Percentiles rank a stretch among this genome's conserved stretches.
phyloP scores from a whole-genome alignment of 2,888 invertebrate species.

The Adelphocoris suturalis region DNA sequence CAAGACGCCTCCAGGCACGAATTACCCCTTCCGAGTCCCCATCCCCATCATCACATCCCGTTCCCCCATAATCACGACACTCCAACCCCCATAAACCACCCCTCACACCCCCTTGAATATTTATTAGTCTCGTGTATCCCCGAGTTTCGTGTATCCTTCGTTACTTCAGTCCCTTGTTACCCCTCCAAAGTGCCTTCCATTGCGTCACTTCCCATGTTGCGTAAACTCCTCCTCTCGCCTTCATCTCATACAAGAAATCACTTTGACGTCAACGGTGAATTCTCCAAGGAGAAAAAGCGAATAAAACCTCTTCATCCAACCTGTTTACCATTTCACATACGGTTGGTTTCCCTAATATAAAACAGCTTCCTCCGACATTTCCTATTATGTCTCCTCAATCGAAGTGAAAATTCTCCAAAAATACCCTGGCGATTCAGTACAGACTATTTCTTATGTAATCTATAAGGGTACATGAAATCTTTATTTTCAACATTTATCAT shows the following conservation, averaged over 20 bases:
- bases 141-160: conserved; percentile 12
- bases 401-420: neutral
- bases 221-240: neutral
- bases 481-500: too few species aligned
- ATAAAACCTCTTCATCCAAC: conserved; percentile 35
- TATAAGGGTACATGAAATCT: too few species aligned
- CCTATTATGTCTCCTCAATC: neutral
- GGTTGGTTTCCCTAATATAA: conserved; percentile 34
- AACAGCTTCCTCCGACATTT: neutral
- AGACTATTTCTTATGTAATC: too few species aligned
- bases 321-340: conserved; percentile 51
- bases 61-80: neutral
- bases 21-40: neutral
- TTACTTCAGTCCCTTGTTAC: conserved; percentile 15
- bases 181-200: conserved; percentile 14
- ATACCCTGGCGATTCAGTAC: too few species aligned
- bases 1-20: conserved; percentile 10
- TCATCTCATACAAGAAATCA: conserved; percentile 31
- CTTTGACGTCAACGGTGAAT: conserved; percentile 18
- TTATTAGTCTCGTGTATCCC: conserved; percentile 60
- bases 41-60: neutral
- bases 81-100: neutral
- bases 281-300: neutral
- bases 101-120: conserved; percentile 37
- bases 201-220: conserved; percentile 13